phyloP scores from a whole-genome alignment of 2,113 vertebrate species.

The Pterophyllum scalare region DNA sequence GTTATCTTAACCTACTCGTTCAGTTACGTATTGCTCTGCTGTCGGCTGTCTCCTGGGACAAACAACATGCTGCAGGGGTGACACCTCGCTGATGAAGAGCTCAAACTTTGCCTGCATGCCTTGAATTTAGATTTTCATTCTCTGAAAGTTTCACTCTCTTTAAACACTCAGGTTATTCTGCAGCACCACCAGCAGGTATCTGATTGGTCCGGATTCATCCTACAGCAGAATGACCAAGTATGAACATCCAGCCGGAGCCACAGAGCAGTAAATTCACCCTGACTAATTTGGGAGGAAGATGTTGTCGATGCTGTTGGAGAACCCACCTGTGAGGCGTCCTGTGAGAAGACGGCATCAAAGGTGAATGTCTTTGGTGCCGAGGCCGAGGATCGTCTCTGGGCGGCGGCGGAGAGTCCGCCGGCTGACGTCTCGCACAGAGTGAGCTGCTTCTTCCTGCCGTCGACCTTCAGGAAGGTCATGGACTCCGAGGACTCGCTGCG shows the following conservation, averaged over 20 bases:
- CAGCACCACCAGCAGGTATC: no score
- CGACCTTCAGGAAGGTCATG: slow-evolving; percentile 89
- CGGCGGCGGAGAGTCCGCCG: slow-evolving; percentile 65
- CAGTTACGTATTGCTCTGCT: no score
- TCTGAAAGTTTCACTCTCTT: background rate
- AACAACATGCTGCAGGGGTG: background rate
- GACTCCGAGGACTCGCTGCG: slow-evolving; percentile 86
- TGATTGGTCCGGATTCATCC: no score
- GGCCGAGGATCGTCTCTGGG: slow-evolving; percentile 77
- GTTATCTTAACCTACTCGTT: no score
- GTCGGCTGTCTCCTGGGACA: background rate
- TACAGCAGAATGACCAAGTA: no score
- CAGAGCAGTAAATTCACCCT: background rate
- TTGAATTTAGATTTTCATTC: background rate
- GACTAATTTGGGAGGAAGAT: background rate
- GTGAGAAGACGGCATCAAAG: slow-evolving; percentile 90
- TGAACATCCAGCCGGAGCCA: no score
- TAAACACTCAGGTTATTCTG: no score
- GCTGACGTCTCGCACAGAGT: slow-evolving; percentile 84
- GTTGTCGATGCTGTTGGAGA: background rate
- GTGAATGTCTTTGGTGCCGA: slow-evolving; percentile 88
- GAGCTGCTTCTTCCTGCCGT: slow-evolving; percentile 90
- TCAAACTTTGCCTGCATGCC: background rate
- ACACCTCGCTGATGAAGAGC: slow-evolving; percentile 8
- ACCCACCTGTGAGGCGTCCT: slow-evolving; percentile 90